Percentiles rank a stretch among this genome's conserved stretches.
phyloP scores from a whole-genome alignment of 2,888 invertebrate genomes.

The Caenorhabditis afra region DNA sequence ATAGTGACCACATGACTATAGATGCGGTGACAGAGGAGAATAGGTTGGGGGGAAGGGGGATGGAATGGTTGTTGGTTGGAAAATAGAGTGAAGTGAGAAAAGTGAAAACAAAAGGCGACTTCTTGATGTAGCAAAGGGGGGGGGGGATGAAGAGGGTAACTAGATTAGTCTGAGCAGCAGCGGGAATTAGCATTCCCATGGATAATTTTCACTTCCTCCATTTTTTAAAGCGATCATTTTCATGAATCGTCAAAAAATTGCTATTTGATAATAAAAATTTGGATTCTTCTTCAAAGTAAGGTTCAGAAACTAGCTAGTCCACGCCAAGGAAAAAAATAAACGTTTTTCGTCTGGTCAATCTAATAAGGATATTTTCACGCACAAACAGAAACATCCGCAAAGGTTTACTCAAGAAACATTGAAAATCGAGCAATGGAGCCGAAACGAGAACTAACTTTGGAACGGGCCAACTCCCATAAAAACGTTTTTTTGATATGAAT shows the following conservation, averaged over 20 bases:
- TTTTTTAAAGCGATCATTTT: constrained; percentile 6
- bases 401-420: too few species aligned
- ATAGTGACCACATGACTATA: constrained; percentile 36
- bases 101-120: constrained; percentile 12
- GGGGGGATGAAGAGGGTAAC: constrained; percentile 38
- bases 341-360: too few species aligned
- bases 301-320: too few species aligned
- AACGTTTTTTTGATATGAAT: constrained; percentile 34
- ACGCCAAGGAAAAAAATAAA: too few species aligned
- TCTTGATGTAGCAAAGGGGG: constrained; percentile 30
- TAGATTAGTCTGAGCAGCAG: constrained; percentile 26
- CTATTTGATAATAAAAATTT: too few species aligned
- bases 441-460: not conserved
- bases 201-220: constrained; percentile 1
- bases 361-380: too few species aligned
- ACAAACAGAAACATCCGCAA: too few species aligned
- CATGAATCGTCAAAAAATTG: too few species aligned
- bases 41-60: constrained; percentile 6
- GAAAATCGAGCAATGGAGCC: too few species aligned
- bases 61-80: not conserved
- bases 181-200: constrained; percentile 6
- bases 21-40: constrained; percentile 3
- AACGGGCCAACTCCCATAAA: not conserved
- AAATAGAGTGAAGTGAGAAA: constrained; percentile 13
- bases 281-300: too few species aligned